Evolutionary conservation across 2,888 invertebrate species (phyloP), one percentile per base, ranked within the genome.

Genomic region (Hyposoter dolosus): DNA sequence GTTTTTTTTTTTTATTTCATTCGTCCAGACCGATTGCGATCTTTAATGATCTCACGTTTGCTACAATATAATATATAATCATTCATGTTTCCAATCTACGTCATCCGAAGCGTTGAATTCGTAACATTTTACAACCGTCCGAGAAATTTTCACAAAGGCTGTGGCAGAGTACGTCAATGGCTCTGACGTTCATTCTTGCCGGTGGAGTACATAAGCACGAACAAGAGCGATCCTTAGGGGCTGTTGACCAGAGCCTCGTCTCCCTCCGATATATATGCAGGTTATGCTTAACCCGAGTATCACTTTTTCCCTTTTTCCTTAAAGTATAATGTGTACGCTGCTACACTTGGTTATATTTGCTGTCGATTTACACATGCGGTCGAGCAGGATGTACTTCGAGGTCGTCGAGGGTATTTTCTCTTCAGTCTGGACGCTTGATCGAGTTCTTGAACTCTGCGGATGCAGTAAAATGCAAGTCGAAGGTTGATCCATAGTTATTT

Each of bases 361-460:
- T 28, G 4, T 15, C 35, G 19, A 45, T 68, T 53, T 80, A 47
- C 45, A 60, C 50, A 43, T 45, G 53, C 72, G 23, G 63, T 74
- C 45, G 77, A 83, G 81, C 86, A 83, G 86, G 86, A 86, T 86
- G 81, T 81, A 72, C 81, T 17, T 78, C 86, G 86, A 86, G 86
- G 86, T 81, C 86, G 47, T 60, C 75, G 40, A 47, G 82, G 19
- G 53, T 35, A 68, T 81, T 86, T 71, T 74, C 77, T 68, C 77
- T 68, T 9, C 75, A 74, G 65, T 72, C 76, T 74, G 60, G 63
- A 65, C 68, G 72, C 77, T 76, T 65, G 83, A 86, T 86, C 77
- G 77, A 83, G 86, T 74, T 81, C 86, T 77, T 47, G 83, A 81
- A 83, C 68, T 68, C 50, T n/a, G 32, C n/a, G 15, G 50, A 78